These are phyloP conservation scores for Chionomys nivalis DNA, from an alignment of 2,113 vertebrate species.

Conservation along the genomic window DNA sequence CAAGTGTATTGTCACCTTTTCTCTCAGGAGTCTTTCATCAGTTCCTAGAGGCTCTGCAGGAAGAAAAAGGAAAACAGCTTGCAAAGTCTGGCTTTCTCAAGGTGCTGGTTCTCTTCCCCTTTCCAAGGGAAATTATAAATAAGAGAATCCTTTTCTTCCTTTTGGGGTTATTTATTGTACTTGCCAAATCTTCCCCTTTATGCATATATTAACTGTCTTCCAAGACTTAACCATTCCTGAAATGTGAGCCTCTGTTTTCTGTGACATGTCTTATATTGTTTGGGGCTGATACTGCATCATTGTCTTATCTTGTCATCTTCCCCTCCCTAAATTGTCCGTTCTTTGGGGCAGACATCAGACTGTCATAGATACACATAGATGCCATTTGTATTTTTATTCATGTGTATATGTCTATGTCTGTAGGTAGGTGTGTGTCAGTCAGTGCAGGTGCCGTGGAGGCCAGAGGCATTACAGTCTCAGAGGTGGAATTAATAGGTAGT, in stretches of 20 bases:
- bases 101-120: background rate
- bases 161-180: background rate
- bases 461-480: background rate
- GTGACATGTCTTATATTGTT: background rate
- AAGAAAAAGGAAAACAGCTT: slow-evolving; percentile 11
- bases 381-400: background rate
- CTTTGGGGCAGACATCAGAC: background rate
- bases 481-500: background rate
- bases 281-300: background rate
- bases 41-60: background rate
- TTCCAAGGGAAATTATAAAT: background rate
- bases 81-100: background rate
- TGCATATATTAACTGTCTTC: background rate
- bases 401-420: background rate
- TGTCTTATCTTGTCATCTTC: background rate
- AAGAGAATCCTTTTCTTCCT: background rate
- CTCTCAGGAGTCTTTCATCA: background rate
- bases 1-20: background rate
- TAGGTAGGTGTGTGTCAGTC: background rate
- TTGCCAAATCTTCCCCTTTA: background rate
- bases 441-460: background rate
- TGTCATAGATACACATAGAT: background rate
- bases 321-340: background rate
- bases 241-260: background rate
- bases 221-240: background rate